Percentiles rank a stretch among this genome's conserved stretches.
Evolutionary conservation across 2,113 vertebrate species (phyloP).

Genomic region (Emydura subglobosa): DNA sequence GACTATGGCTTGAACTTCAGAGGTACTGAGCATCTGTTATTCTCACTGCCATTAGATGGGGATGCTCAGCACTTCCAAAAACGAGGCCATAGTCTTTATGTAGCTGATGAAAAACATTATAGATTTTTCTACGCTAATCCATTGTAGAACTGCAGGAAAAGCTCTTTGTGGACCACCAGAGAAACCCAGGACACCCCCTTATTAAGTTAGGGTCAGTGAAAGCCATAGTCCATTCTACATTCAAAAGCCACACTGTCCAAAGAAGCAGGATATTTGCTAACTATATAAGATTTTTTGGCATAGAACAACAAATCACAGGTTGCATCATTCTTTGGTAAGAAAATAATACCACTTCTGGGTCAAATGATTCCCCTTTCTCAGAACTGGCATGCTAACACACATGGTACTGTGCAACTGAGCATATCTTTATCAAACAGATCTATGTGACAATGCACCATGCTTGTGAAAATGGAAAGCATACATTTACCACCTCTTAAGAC

Average conservation of each 20-base stretch:
- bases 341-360: not conserved
- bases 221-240: not conserved
- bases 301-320: not conserved
- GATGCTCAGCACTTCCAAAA: not conserved
- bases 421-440: not conserved
- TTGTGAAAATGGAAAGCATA: not conserved
- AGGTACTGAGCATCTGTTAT: not conserved
- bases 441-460: not conserved
- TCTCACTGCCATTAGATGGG: not conserved
- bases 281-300: not conserved
- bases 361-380: not conserved
- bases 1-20: not conserved
- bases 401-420: not conserved
- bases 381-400: not conserved
- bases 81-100: not conserved
- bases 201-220: not conserved
- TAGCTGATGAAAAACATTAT: not conserved
- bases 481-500: not conserved
- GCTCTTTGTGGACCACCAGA: not conserved
- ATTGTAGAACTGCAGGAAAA: not conserved
- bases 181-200: not conserved
- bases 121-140: not conserved
- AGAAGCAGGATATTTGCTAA: not conserved
- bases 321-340: not conserved
- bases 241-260: rapidly evolving